Conservation (phyloP, 2,797 vertebrate genomes). For the Arctocebus calabarensis region DNA sequence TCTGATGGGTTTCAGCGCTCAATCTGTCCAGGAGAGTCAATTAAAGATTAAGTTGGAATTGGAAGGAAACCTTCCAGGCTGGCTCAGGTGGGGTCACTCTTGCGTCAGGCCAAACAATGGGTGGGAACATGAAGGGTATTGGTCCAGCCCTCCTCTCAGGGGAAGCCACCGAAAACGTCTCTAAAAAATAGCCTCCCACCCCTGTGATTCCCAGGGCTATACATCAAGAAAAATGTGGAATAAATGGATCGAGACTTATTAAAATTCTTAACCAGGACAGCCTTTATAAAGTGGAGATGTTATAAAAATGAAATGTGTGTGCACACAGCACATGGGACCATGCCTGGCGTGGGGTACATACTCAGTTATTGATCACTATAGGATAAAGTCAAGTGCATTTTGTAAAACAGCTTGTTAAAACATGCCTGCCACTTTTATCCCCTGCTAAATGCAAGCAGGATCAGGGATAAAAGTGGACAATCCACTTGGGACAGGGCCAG, state of each 20-base stretch:
- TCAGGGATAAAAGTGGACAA: too few relatives aligned
- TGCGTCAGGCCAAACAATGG: neutral
- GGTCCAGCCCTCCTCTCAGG: neutral
- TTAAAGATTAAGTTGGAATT: conserved; percentile 45
- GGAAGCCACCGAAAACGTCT: neutral
- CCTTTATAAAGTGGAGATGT: neutral
- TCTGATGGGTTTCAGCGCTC: conserved; percentile 7
- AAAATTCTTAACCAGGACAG: neutral
- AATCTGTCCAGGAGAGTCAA: neutral
- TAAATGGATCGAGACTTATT: neutral
- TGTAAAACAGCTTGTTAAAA: neutral
- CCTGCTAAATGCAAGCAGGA: neutral
- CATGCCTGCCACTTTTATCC: neutral
- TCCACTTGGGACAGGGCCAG: neutral
- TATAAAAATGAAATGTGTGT: neutral
- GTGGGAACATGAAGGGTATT: neutral
- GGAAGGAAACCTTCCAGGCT: neutral
- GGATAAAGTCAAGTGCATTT: neutral
- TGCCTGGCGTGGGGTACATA: rapidly evolving
- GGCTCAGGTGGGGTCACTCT: neutral
- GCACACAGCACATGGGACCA: neutral
- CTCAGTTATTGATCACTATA: neutral
- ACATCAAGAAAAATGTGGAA: neutral
- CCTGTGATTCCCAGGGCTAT: neutral
- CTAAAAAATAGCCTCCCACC: neutral